Evolutionary conservation across 1,140 invertebrate species (phyloP), one percentile per base, ranked within the genome.

Genomic region (Tachypleus tridentatus): DNA sequence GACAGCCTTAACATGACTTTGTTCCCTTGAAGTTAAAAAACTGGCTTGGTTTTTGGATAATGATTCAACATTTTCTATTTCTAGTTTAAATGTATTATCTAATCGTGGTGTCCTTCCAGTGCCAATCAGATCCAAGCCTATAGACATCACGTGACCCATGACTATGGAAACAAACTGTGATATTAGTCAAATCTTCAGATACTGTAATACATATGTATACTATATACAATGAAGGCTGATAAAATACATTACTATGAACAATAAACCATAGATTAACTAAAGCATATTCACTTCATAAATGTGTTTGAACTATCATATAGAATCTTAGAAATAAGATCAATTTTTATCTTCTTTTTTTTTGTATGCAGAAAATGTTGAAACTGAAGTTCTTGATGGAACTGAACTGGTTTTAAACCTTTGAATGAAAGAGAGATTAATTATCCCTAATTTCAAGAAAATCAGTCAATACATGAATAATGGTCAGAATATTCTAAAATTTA

Each of bases 1-100:
- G 4, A 83, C 70, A 0, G 81, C 82, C 51, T 76, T 70, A 3
- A 78, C 77, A 70, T 83, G 82, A 51, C 74, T 70, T 61, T 73
- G 73, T 70, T 82, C 81, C 56, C 62, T 70, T 58, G 64, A 66
- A 52, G 68, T 69, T 48, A 76, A 61, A 29, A 29, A 29, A 29
- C 29, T 29, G 0, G 69, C 67, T 52, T 78, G 57, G 51, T 68
- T 60, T 6, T 72, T 68, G 70, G 80, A 72, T 29, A 29, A 29
- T 1, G 29, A 29, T 29, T 29, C 29, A 29, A 29, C 29, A 11
- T 66, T 63, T 6, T 75, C 68, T 7, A 82, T 70, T 48, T 75
- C 71, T 49, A 67, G 62, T 11, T 70, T 62, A 67, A 79, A 77
- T 4, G 71, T 62, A 4, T 49, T 5, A 64, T 80, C 76, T 29